Evolutionary conservation across 1,140 invertebrate species (phyloP).

Genomic region (Neocloeon triangulifer): DNA sequence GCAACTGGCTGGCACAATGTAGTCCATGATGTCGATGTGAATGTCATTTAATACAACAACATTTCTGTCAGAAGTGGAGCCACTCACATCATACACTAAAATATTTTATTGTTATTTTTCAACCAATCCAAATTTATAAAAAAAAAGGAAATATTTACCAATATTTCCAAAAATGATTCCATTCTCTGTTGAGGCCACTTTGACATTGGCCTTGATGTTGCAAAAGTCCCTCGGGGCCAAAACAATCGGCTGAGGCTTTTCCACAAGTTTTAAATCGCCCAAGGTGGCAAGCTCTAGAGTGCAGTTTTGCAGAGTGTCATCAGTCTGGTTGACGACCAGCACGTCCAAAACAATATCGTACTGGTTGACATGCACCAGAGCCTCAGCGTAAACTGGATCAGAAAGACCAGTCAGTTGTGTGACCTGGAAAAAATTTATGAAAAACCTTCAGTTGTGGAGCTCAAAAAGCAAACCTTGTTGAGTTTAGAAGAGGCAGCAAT

Average conservation of each 20-base stretch:
- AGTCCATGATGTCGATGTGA: slow-evolving; percentile 99
- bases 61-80: slow-evolving; percentile 81
- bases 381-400: slow-evolving; percentile 97
- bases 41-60: slow-evolving; percentile 98
- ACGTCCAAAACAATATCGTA: slow-evolving; percentile 97
- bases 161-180: slow-evolving; percentile 99
- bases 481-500: slow-evolving; percentile 33
- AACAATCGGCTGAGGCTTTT: slow-evolving; percentile 87
- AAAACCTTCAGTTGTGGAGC: no score
- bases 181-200: slow-evolving; percentile 92
- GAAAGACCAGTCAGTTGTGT: slow-evolving; percentile 99
- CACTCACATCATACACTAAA: slow-evolving; percentile 81
- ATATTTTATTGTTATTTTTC: slow-evolving; percentile 3
- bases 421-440: slow-evolving; percentile 59
- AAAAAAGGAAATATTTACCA: slow-evolving; percentile 26
- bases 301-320: slow-evolving; percentile 93
- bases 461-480: no score
- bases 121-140: background rate
- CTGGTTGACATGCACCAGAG: slow-evolving; percentile 97
- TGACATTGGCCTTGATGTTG: slow-evolving; percentile 93
- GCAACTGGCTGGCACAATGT: slow-evolving; percentile 92
- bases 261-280: slow-evolving; percentile 92
- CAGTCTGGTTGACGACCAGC: slow-evolving; percentile 93
- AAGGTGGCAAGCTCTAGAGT: slow-evolving; percentile 92
- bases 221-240: slow-evolving; percentile 92